These are phyloP conservation scores for Propithecus perrieri DNA, from an alignment of 2,797 vertebrate genomes.

Conservation along the genomic window DNA sequence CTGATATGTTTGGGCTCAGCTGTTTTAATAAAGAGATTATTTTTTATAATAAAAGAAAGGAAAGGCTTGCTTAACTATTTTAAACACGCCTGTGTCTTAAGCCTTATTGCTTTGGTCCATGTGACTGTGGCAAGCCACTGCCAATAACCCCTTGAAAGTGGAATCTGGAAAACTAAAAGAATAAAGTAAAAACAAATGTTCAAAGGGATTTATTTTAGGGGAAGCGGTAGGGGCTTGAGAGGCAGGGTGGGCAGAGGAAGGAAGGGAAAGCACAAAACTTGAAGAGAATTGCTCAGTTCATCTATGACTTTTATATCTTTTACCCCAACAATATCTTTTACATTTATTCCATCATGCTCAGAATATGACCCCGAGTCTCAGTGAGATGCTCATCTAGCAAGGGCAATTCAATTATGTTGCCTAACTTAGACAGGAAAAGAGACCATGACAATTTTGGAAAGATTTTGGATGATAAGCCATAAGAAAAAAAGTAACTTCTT, in stretches of 20 bases:
- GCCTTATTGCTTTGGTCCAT: slow-evolving; percentile 51
- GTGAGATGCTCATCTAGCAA: slow-evolving; percentile 7
- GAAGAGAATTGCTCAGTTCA: not conserved
- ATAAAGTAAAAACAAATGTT: slow-evolving; percentile 62
- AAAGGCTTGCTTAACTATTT: slow-evolving; percentile 71
- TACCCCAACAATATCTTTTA: not conserved
- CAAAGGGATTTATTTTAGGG: slow-evolving; percentile 51
- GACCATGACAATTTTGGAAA: not conserved
- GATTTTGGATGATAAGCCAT: slow-evolving; percentile 32
- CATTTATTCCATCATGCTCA: slow-evolving; percentile 5
- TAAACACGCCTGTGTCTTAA: slow-evolving; percentile 64
- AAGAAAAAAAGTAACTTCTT: slow-evolving; percentile 46
- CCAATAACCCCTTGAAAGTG: slow-evolving; percentile 63
- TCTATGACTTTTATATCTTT: slow-evolving; percentile 19
- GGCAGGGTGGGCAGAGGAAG: not conserved
- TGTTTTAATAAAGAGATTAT: slow-evolving; percentile 73
- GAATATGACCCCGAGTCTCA: not conserved
- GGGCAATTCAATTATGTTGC: slow-evolving; percentile 27
- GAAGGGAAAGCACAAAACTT: not conserved
- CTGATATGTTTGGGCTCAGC: slow-evolving; percentile 58
- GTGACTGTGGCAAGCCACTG: slow-evolving; percentile 54
- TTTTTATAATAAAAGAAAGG: slow-evolving; percentile 62
- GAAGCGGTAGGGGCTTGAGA: not conserved
- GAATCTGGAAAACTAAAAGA: slow-evolving; percentile 64
- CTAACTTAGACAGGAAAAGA: slow-evolving; percentile 28